A percentile compares a stretch with the other conserved stretches of the same genome.
Evolutionary conservation across 2,888 invertebrate species (phyloP).

Genomic region (Craniophora ligustri): DNA sequence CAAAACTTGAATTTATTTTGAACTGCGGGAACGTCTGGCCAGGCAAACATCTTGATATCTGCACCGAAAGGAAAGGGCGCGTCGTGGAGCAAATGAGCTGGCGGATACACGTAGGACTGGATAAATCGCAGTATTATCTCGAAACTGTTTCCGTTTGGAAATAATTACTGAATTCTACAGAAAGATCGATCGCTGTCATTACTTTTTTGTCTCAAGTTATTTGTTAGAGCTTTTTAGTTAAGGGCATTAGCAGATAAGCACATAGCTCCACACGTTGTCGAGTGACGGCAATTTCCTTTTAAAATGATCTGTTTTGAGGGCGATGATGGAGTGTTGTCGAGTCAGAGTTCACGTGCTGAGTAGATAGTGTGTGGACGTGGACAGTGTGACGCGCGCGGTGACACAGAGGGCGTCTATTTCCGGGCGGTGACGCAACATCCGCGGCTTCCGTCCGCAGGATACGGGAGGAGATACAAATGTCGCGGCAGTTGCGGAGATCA

Average conservation of each 20-base stretch:
- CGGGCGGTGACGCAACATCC: conserved; percentile 85
- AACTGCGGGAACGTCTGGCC: conserved; percentile 51
- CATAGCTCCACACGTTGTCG: conserved; percentile 59
- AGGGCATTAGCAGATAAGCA: conserved; percentile 62
- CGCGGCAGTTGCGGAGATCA: conserved; percentile 71
- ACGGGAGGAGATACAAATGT: conserved; percentile 77
- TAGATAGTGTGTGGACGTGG: conserved; percentile 23
- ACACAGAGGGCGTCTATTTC: conserved; percentile 87
- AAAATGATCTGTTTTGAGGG: conserved; percentile 13
- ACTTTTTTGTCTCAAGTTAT: conserved; percentile 69
- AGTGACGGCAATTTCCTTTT: conserved; percentile 69
- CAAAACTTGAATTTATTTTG: conserved; percentile 66
- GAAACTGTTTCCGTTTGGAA: conserved; percentile 72
- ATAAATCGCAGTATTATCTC: conserved; percentile 76
- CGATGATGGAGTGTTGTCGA: conserved; percentile 52
- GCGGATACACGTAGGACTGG: conserved; percentile 65
- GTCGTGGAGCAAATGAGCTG: conserved; percentile 60
- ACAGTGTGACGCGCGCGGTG: conserved; percentile 68
- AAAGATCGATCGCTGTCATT: conserved; percentile 71
- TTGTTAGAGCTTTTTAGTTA: conserved; percentile 58
- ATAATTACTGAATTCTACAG: conserved; percentile 66
- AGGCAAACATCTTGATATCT: conserved; percentile 59
- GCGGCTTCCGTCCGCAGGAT: conserved; percentile 83
- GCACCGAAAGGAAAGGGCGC: conserved; percentile 61
- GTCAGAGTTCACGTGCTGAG: conserved; percentile 34